These are phyloP conservation scores for Megaustenia siamemsis DNA, from an alignment of 2,888 invertebrate genomes.

Conservation along the genomic window DNA sequence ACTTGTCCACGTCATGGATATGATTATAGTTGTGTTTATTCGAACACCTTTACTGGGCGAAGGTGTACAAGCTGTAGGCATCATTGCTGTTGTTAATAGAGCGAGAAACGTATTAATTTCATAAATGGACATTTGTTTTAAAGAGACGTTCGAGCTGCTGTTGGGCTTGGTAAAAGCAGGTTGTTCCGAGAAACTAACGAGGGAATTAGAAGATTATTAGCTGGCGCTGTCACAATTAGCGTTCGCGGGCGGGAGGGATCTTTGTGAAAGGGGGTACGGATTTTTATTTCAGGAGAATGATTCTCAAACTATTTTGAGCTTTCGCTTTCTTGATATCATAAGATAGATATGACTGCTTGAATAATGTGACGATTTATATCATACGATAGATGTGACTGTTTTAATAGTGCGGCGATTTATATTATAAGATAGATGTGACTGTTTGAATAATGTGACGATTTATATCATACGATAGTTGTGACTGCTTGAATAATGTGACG, in stretches of 20 bases:
- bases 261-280: constrained; percentile 16
- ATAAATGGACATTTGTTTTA: background rate
- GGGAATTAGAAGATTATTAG: background rate
- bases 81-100: background rate
- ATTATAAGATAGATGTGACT: too few relatives aligned
- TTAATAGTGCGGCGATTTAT: too few relatives aligned
- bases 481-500: too few relatives aligned
- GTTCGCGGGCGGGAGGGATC: background rate
- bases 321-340: too few relatives aligned
- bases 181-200: background rate
- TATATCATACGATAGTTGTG: too few relatives aligned
- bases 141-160: background rate
- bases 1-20: background rate
- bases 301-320: too few relatives aligned
- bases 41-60: background rate
- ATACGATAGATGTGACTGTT: too few relatives aligned
- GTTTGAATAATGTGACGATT: too few relatives aligned
- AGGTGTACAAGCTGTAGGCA: background rate
- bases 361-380: too few relatives aligned
- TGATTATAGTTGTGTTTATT: constrained; percentile 22
- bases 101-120: background rate
- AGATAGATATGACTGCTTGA: too few relatives aligned
- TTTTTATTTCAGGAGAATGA: too few relatives aligned
- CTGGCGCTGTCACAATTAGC: background rate
- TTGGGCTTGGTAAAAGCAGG: background rate